phyloP scores from a whole-genome alignment of 1,140 invertebrate genomes.

The Yoshiicerus persimilis region DNA sequence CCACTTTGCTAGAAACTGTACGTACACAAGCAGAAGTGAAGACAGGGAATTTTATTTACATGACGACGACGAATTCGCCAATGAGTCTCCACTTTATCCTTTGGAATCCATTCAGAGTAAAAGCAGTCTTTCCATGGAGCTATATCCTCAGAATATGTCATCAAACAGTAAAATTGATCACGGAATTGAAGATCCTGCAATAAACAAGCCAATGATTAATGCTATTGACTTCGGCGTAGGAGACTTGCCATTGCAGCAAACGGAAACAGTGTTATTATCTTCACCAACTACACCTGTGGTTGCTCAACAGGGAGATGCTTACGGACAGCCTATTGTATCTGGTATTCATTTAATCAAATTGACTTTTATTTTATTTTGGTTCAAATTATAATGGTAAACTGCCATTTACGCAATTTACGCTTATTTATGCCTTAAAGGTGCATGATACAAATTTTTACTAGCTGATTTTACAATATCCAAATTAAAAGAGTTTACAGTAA shows the following conservation, averaged over 20 bases:
- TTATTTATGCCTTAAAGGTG: too few relatives aligned
- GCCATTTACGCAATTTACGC: too few relatives aligned
- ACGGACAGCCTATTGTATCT: not conserved
- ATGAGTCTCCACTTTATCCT: not conserved
- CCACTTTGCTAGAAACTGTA: constrained; percentile 62
- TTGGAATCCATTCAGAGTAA: not conserved
- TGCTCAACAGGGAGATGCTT: not conserved
- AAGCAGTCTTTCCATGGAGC: not conserved
- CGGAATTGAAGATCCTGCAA: not conserved
- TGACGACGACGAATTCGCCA: not conserved
- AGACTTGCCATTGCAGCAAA: not conserved
- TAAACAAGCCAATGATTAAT: not conserved
- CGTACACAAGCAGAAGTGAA: not conserved
- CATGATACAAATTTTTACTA: too few relatives aligned
- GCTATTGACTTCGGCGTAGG: too few relatives aligned
- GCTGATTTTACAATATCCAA: too few relatives aligned
- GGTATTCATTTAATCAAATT: not conserved
- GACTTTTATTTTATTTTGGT: not conserved
- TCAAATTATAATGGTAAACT: not conserved
- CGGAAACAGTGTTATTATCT: not conserved
- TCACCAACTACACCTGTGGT: not conserved
- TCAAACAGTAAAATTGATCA: not conserved
- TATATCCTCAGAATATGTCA: not conserved
- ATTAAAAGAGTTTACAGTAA: too few relatives aligned
- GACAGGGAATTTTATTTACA: not conserved